These are phyloP conservation scores for Aphodius granarius DNA, from an alignment of 2,888 invertebrate species.

Conservation along the genomic window DNA sequence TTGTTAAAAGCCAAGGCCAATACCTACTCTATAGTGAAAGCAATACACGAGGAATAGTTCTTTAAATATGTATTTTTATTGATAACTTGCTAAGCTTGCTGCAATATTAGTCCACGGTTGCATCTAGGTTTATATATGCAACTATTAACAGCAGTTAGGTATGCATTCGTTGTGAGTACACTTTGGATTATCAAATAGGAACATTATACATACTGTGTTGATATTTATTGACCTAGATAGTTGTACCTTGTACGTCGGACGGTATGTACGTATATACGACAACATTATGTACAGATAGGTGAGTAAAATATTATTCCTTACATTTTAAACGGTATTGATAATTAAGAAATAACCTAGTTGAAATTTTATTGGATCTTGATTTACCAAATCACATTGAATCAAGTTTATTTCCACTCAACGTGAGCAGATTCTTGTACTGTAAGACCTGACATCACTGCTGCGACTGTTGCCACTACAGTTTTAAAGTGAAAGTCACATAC, in stretches of 20 bases:
- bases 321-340: no score
- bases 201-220: not conserved
- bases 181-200: not conserved
- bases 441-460: not conserved
- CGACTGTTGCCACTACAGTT: no score
- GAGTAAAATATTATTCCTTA: not conserved
- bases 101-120: not conserved
- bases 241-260: not conserved
- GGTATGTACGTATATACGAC: not conserved
- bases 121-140: not conserved
- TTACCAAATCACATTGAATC: not conserved
- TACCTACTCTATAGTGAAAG: not conserved
- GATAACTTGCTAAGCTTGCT: not conserved
- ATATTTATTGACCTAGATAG: not conserved
- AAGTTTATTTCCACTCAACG: not conserved
- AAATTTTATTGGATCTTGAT: not conserved
- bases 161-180: not conserved
- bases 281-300: not conserved
- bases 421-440: not conserved
- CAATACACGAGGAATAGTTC: not conserved
- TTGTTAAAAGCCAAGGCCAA: not conserved
- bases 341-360: no score
- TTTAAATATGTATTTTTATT: not conserved
- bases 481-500: not conserved
- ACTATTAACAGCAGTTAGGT: not conserved